Evolutionary conservation across 2,113 vertebrate genomes (phyloP), one percentile per base, ranked within the genome.

Genomic region (Pristiophorus japonicus): DNA sequence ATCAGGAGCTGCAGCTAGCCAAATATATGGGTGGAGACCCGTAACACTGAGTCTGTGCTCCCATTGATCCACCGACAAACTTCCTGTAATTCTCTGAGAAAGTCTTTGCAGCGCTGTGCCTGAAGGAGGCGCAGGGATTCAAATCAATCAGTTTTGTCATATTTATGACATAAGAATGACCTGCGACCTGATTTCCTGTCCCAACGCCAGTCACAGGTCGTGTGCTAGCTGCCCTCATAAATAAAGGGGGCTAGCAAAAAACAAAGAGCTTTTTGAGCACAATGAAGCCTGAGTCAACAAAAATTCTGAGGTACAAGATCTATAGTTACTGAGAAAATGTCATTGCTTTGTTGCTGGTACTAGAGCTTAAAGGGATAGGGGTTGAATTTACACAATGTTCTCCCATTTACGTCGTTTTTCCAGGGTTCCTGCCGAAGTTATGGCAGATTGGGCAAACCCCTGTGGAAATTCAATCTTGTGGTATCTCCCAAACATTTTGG

Each of bases 141-240:
- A 92, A 22, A 65, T 92, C 59, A 38, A 92, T 92, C n/a, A 38
- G 59, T 18, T 38, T 92, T 63, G 38, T 92, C 59, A 92, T 63
- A 65, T 63, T 92, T 63, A 92, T 22, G 59, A 59, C 51, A n/a
- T 55, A 59, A 59, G 4, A 88, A 90, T 55, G 87, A 92, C 34
- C 88, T 92, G 88, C 59, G 62, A 10, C 88, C 88, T 92, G 59
- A 92, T 92, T 92, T 63, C 55, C 59, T 63, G 78, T 81, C 78
- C 34, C 59, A 92, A n/a, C n/a, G 34, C 34, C 1, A 63, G 34
- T 38, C n/a, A 20, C 88, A 92, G 59, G 30, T 62, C 88, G 20
- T 63, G 34, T 92, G 59, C 59, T 92, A 34, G 59, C 59, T 92
- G 88, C 88, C 30, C 34, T 63, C 30, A 38, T 92, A 62, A 92